Evolutionary conservation across 2,113 vertebrate genomes (phyloP).

Genomic region (Setophaga coronata): DNA sequence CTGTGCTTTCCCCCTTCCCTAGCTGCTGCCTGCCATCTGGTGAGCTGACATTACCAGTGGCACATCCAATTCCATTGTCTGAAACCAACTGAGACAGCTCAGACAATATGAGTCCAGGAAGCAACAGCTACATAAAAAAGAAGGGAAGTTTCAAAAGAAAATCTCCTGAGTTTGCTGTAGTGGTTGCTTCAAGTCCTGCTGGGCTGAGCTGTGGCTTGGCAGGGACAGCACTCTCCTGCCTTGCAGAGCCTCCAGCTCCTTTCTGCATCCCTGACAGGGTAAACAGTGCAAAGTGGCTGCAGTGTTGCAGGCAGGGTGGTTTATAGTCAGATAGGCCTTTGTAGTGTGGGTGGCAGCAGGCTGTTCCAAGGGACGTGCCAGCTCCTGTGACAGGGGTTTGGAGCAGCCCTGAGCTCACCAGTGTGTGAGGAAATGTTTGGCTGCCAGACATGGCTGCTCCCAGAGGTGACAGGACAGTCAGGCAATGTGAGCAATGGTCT

Average conservation of each 20-base stretch:
- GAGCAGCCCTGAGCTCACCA: background rate
- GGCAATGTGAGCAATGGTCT: background rate
- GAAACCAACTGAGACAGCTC: background rate
- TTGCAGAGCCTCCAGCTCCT: background rate
- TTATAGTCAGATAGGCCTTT: background rate
- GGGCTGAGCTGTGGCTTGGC: background rate
- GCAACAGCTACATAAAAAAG: background rate
- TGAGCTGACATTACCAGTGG: background rate
- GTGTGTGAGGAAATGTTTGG: constrained; percentile 26
- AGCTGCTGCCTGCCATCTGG: background rate
- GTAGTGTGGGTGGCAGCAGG: background rate
- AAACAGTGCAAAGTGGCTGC: background rate
- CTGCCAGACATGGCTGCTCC: constrained; percentile 30
- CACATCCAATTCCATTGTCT: background rate
- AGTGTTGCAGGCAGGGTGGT: background rate
- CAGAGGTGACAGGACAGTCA: constrained; percentile 16
- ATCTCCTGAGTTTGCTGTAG: background rate
- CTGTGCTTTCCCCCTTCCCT: background rate
- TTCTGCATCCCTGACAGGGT: background rate
- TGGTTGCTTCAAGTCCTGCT: background rate
- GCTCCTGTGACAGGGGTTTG: background rate
- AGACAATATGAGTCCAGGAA: background rate
- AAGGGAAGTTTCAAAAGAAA: background rate
- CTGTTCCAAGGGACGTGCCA: background rate
- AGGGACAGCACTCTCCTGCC: background rate